Base-by-base conservation (phyloP, 2,888 invertebrate species). In the Yponomeuta sedellus region DNA sequence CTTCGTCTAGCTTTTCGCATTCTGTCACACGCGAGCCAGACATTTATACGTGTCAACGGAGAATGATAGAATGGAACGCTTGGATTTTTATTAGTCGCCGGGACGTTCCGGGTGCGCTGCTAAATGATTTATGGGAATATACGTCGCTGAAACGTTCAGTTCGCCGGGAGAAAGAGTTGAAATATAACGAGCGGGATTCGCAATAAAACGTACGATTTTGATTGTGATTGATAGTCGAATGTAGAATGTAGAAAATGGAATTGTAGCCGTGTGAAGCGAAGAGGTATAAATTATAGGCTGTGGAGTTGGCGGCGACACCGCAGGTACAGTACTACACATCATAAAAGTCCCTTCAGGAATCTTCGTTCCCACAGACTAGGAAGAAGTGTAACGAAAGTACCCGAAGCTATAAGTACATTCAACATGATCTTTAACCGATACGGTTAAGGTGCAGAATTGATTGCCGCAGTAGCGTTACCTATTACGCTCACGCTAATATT, bases 41-140 rank as follows among this genome's bases (percentile, higher is more conserved):
- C 59, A 25, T 59, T 59, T 20, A 59, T 59, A 59, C 20, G 22
- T 59, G 59, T 59, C 59, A 59, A 59, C 59, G 20, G 22, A 59
- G 25, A 59, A 59, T 20, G 59, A 25, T 59, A 25, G 59, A 59
- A 59, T 59, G 59, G 25, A 59, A 59, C 59, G 44, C 44, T 12
- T 16, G 44, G 44, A 52, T 52, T 52, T 52, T 52, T 52, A 52
- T 52, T 52, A 52, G 44, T 52, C 44, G 44, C 44, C 44, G 44
- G 44, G 16, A 52, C 44, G 44, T 16, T 52, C 44, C 34, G 16
- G 16, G 16, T 16, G 44, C 16, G 12, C 44, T 16, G 44, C 44
- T 52, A 52, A 52, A 52, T 52, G 44, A 52, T 52, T 52, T 52
- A 52, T 52, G 44, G 16, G 16, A 16, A 52, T 52, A 16, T 52